These are phyloP conservation scores for Macrophya alboannulata DNA, from an alignment of 2,888 invertebrate species.

Conservation along the genomic window DNA sequence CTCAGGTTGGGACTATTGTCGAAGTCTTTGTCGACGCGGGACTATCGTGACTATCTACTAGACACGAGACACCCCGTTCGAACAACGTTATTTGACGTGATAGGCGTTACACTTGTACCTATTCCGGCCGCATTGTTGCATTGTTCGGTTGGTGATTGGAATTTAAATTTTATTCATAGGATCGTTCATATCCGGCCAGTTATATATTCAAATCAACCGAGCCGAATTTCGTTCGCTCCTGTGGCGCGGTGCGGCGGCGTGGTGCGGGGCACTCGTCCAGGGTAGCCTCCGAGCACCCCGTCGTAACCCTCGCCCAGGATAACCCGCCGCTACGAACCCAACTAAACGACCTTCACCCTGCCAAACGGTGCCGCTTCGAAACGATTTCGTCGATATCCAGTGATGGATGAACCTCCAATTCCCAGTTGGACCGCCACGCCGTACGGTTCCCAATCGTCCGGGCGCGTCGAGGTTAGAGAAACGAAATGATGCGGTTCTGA, in stretches of 20 bases:
- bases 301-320: conserved; percentile 44
- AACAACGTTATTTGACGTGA: conserved; percentile 44
- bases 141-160: conserved; percentile 76
- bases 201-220: conserved; percentile 76
- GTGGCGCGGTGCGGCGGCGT: not conserved
- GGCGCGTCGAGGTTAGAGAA: conserved; percentile 28
- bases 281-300: conserved; percentile 29
- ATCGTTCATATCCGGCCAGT: conserved; percentile 78
- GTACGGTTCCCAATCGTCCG: conserved; percentile 40
- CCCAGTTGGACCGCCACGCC: conserved; percentile 45
- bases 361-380: conserved; percentile 48
- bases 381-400: conserved; percentile 54
- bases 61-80: conserved; percentile 8
- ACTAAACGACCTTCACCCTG: conserved; percentile 50
- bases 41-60: not conserved
- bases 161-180: conserved; percentile 80
- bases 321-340: conserved; percentile 2
- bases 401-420: conserved; percentile 53
- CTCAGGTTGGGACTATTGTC: conserved; percentile 26
- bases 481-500: conserved; percentile 37
- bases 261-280: conserved; percentile 19
- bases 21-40: not conserved
- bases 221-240: conserved; percentile 60
- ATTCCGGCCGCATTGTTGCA: conserved; percentile 69
- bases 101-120: conserved; percentile 40